Percentiles rank a stretch among this genome's conserved stretches.
These are phyloP conservation scores for Phrynosoma platyrhinos DNA, from an alignment of 2,113 vertebrate genomes.

Conservation along the genomic window DNA sequence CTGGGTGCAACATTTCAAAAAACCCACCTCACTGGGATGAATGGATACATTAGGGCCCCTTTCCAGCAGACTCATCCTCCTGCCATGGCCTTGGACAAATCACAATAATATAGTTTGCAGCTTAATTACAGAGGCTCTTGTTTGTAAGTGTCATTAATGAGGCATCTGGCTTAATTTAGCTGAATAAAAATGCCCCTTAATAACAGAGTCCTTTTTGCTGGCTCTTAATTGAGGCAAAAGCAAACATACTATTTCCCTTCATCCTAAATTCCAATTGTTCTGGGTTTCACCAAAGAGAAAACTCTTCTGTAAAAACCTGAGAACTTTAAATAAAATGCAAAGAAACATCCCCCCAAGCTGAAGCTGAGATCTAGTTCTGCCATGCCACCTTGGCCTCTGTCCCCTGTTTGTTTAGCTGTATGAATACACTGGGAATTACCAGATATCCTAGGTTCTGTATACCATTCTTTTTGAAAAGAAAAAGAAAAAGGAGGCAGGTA, in stretches of 20 bases:
- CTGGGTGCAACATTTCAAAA: neutral
- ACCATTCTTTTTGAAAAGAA: neutral
- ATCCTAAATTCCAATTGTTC: constrained; percentile 26
- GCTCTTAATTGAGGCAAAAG: constrained; percentile 72
- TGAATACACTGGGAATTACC: too few species aligned
- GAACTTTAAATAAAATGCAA: constrained; percentile 12
- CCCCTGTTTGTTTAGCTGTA: neutral
- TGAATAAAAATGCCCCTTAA: constrained; percentile 77
- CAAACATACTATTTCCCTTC: constrained; percentile 54
- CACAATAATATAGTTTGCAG: constrained; percentile 72
- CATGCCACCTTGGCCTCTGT: neutral
- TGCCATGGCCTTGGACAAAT: constrained; percentile 45
- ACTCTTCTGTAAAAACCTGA: neutral
- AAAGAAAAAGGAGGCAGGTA: neutral
- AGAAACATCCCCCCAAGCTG: neutral
- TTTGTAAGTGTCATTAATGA: constrained; percentile 81
- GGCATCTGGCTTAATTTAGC: constrained; percentile 80
- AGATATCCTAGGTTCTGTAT: neutral
- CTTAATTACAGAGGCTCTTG: constrained; percentile 82
- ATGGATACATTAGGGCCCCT: neutral
- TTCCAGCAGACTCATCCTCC: constrained; percentile 34
- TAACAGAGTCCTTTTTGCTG: constrained; percentile 67
- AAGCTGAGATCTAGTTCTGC: neutral
- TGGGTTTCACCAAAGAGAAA: rapidly evolving
- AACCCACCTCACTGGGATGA: neutral